Conservation (phyloP, 2,888 invertebrate species). For the Phrixothrix hirtus region DNA sequence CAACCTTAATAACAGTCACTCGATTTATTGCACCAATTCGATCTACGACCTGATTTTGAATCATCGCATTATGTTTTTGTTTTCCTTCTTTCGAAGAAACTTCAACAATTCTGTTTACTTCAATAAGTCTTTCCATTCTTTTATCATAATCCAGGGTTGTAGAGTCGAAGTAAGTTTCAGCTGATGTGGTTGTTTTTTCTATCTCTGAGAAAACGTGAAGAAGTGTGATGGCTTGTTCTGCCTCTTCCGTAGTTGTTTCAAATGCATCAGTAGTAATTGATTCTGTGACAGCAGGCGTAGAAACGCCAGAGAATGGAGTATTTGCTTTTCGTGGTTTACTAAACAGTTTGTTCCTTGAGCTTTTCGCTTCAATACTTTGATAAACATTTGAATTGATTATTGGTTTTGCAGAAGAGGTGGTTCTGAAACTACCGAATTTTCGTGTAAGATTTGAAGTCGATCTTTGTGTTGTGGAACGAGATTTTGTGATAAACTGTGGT, state of each 20-base stretch:
- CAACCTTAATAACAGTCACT: slow-evolving; percentile 68
- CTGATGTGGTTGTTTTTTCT: slow-evolving; percentile 35
- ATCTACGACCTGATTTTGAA: slow-evolving; percentile 64
- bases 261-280: background rate
- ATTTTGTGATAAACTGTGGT: too few species aligned
- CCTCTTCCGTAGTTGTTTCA: background rate
- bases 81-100: slow-evolving; percentile 68
- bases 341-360: slow-evolving; percentile 42
- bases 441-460: background rate
- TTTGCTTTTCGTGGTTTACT: slow-evolving; percentile 45
- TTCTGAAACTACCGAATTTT: background rate
- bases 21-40: slow-evolving; percentile 73
- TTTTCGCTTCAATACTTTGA: slow-evolving; percentile 5
- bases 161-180: slow-evolving; percentile 40
- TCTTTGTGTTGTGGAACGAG: slow-evolving; percentile 4
- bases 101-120: slow-evolving; percentile 71
- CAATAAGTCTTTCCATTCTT: slow-evolving; percentile 64
- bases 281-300: background rate
- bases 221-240: background rate
- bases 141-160: slow-evolving; percentile 41
- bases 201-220: slow-evolving; percentile 36
- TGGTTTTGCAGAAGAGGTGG: background rate
- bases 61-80: slow-evolving; percentile 58
- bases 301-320: slow-evolving; percentile 47
- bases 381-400: slow-evolving; percentile 2